Percentiles rank a stretch among this genome's conserved stretches.
These are phyloP conservation scores for Nephrotoma guestfalica DNA, from an alignment of 2,888 invertebrate genomes.

Conservation along the genomic window DNA sequence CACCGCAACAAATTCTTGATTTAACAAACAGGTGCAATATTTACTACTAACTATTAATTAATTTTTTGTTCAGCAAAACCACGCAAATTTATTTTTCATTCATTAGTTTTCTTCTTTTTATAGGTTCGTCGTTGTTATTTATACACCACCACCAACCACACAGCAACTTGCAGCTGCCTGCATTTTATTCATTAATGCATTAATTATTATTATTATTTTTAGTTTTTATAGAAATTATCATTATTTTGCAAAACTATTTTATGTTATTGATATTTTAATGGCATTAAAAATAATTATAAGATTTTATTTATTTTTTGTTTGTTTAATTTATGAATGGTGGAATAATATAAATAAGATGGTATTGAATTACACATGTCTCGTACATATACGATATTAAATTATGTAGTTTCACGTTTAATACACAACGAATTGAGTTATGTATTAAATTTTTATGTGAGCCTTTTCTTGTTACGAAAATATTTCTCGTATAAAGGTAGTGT, in stretches of 20 bases:
- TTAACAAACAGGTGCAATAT: background rate
- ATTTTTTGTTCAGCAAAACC: background rate
- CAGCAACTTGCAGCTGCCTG: background rate
- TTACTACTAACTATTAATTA: background rate
- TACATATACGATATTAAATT: background rate
- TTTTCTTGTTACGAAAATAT: too few species aligned
- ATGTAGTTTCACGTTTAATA: background rate
- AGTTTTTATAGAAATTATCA: background rate
- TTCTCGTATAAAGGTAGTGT: too few species aligned
- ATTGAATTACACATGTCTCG: background rate
- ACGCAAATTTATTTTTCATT: background rate
- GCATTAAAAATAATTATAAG: background rate
- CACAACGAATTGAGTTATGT: background rate
- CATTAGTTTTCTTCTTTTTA: background rate
- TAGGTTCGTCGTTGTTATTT: background rate
- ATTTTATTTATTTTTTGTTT: background rate
- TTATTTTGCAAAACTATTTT: background rate
- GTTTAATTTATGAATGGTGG: background rate
- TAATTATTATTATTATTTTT: background rate
- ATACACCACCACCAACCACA: background rate
- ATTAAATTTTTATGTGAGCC: too few species aligned
- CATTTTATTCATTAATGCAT: background rate
- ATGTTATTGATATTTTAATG: background rate
- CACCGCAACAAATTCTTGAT: background rate
- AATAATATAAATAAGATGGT: background rate